Percentiles rank a stretch among this genome's conserved stretches.
These are phyloP conservation scores for Saimiri boliviensis DNA, from an alignment of 2,113 vertebrate species.

Conservation along the genomic window DNA sequence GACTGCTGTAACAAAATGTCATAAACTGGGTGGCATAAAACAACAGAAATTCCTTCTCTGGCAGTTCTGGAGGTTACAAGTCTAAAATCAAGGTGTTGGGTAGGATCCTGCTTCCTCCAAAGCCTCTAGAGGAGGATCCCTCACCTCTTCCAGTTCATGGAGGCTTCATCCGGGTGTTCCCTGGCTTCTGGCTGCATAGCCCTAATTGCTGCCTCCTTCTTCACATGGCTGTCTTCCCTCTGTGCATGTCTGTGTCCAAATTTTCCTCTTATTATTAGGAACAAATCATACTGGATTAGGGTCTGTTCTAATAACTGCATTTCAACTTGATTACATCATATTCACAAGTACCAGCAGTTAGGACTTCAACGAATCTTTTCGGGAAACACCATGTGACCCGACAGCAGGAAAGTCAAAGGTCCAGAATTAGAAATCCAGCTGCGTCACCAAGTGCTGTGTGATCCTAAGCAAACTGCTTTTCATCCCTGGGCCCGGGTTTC, in stretches of 20 bases:
- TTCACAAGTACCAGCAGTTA: neutral
- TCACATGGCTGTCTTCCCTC: neutral
- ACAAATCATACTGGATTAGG: neutral
- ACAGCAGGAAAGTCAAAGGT: neutral
- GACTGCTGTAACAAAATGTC: neutral
- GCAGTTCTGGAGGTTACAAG: neutral
- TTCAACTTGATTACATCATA: too few relatives aligned
- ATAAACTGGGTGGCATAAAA: neutral
- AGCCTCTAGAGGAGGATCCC: too few relatives aligned
- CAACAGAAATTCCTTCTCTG: neutral
- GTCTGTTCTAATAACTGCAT: neutral
- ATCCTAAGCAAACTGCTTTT: neutral
- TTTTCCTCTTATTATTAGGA: neutral
- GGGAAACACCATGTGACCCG: neutral
- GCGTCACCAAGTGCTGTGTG: neutral
- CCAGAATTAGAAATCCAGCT: neutral
- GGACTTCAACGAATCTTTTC: neutral
- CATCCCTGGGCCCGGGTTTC: neutral
- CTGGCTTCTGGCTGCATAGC: neutral
- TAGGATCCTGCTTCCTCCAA: too few relatives aligned
- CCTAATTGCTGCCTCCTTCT: neutral
- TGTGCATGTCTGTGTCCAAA: neutral
- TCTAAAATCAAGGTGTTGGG: neutral
- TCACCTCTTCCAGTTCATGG: neutral
- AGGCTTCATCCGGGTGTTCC: neutral